Conservation (phyloP, 2,888 invertebrate species). For the Rhingia rostrata region DNA sequence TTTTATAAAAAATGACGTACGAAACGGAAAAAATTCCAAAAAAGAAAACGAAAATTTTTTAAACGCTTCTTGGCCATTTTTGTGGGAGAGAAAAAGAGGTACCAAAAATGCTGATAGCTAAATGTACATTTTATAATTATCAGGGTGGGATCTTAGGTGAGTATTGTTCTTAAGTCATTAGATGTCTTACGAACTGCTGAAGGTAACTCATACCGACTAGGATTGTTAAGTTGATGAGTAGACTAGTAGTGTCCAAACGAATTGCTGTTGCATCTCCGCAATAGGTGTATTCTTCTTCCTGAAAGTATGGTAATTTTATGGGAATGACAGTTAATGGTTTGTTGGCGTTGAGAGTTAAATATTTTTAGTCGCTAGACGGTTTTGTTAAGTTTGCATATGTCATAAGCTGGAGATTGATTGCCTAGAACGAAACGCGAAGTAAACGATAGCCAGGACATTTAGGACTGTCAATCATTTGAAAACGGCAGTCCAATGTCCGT, state of each 20-base stretch:
- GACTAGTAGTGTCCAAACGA: constrained; percentile 71
- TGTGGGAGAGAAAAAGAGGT: constrained; percentile 64
- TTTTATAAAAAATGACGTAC: too few relatives aligned
- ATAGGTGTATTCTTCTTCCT: constrained; percentile 81
- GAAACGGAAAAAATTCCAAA: not conserved
- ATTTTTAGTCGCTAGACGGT: too few relatives aligned
- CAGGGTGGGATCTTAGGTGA: constrained; percentile 50
- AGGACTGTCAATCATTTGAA: too few relatives aligned
- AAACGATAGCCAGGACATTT: too few relatives aligned
- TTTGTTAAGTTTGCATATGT: too few relatives aligned
- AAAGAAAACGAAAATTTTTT: constrained; percentile 33
- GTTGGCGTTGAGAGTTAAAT: too few relatives aligned
- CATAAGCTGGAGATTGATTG: too few relatives aligned
- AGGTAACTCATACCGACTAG: constrained; percentile 75
- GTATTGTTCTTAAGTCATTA: constrained; percentile 39
- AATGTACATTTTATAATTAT: constrained; percentile 3
- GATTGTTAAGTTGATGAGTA: constrained; percentile 50
- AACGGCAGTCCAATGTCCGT: too few relatives aligned
- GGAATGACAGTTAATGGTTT: not conserved
- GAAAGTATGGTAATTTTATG: constrained; percentile 8
- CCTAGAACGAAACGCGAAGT: too few relatives aligned
- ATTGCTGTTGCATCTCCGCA: constrained; percentile 81
- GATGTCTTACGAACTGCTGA: constrained; percentile 37
- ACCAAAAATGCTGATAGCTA: constrained; percentile 57
- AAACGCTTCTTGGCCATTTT: constrained; percentile 61